These are phyloP conservation scores for Champsocephalus gunnari DNA, from an alignment of 2,797 vertebrate genomes.

Conservation along the genomic window DNA sequence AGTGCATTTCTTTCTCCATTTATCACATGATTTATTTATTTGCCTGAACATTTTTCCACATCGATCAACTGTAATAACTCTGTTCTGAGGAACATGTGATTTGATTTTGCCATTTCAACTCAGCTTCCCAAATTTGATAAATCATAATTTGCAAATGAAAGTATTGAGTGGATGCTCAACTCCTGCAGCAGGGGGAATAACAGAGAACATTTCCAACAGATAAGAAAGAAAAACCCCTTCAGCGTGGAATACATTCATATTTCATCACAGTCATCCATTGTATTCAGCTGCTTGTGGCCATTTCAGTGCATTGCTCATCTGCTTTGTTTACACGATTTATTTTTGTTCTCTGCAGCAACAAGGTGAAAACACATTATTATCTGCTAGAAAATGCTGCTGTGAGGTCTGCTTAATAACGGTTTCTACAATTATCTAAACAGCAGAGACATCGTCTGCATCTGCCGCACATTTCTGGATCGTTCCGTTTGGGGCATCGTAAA, in stretches of 20 bases:
- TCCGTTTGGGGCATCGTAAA: neutral
- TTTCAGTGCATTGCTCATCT: constrained; percentile 11
- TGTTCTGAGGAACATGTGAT: constrained; percentile 45
- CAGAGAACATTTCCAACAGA: constrained; percentile 23
- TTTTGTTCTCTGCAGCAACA: constrained; percentile 21
- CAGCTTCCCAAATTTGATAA: constrained; percentile 56
- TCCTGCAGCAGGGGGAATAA: constrained; percentile 13
- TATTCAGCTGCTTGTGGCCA: constrained; percentile 3
- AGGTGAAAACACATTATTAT: constrained; percentile 16
- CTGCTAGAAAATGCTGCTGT: neutral
- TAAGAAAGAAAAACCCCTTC: constrained; percentile 32
- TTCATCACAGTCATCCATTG: constrained; percentile 4
- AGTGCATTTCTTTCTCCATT: constrained; percentile 52
- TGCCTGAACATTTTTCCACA: constrained; percentile 48
- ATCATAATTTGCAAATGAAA: constrained; percentile 50
- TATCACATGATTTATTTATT: constrained; percentile 57
- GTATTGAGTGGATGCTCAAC: constrained; percentile 14
- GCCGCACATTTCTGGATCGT: neutral
- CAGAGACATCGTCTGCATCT: constrained; percentile 1
- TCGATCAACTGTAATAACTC: constrained; percentile 62
- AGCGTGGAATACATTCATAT: constrained; percentile 16
- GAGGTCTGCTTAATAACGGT: constrained; percentile 11
- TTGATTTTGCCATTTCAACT: constrained; percentile 62
- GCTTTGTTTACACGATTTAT: constrained; percentile 13
- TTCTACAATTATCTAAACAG: constrained; percentile 14